Conservation (phyloP, 2,888 invertebrate species). For the Ypsolopha sequella region DNA sequence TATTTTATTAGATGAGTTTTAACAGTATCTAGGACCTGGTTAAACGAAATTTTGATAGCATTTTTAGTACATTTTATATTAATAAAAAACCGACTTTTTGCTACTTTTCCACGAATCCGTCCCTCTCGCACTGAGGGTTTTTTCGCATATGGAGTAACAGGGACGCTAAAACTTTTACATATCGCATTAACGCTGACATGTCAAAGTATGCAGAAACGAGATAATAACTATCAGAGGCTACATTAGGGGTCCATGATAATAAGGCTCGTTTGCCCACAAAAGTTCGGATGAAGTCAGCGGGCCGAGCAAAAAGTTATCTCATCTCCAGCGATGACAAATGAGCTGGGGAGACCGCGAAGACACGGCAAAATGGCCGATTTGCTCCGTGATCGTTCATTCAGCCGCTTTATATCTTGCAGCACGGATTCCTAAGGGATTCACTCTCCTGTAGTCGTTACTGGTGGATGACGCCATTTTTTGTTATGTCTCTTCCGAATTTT, state of each 20-base stretch:
- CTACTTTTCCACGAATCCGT: no score
- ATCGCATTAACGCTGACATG: neutral
- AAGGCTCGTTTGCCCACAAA: conserved; percentile 49
- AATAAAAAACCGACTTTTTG: no score
- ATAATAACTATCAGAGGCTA: conserved; percentile 7
- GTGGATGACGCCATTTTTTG: conserved; percentile 10
- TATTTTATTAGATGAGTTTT: no score
- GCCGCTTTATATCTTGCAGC: conserved; percentile 14
- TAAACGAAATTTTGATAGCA: no score
- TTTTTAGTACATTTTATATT: no score
- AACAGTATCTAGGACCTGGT: no score
- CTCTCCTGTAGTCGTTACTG: conserved; percentile 21
- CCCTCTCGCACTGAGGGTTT: no score
- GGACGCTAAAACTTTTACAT: no score
- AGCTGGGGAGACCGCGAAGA: conserved; percentile 30
- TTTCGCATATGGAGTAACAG: no score
- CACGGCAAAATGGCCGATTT: conserved; percentile 52
- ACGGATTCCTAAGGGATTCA: conserved; percentile 23
- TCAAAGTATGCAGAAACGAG: conserved; percentile 3
- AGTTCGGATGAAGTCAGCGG: conserved; percentile 54
- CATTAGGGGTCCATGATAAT: conserved; percentile 48
- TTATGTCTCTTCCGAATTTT: conserved; percentile 3
- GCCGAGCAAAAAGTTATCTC: conserved; percentile 61
- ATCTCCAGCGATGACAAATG: conserved; percentile 63
- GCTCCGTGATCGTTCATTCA: conserved; percentile 47